A percentile compares a stretch with the other conserved stretches of the same genome.
These are phyloP conservation scores for Falco peregrinus DNA, from an alignment of 2,797 vertebrate species.

Conservation along the genomic window DNA sequence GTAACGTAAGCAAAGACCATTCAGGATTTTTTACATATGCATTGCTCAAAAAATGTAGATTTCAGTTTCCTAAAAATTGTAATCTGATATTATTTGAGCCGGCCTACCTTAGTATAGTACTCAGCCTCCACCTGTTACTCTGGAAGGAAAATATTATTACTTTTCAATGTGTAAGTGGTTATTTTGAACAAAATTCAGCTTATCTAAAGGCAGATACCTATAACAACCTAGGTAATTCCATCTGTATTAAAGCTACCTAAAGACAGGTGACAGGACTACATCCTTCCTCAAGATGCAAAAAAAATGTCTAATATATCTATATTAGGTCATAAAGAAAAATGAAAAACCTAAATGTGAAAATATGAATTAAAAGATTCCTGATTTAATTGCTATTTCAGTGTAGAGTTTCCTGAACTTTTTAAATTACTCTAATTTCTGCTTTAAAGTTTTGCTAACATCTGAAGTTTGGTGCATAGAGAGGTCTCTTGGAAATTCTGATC, in stretches of 20 bases:
- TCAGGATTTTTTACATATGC: accelerated
- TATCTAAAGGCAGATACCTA: not conserved
- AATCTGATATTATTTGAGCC: not conserved
- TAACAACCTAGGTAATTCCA: not conserved
- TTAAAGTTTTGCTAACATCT: not conserved
- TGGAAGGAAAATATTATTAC: not conserved
- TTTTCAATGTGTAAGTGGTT: not conserved
- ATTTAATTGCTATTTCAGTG: not conserved
- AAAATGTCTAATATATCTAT: not conserved
- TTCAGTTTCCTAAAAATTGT: not conserved
- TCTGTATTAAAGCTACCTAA: not conserved
- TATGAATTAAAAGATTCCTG: not conserved
- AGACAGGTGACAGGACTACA: not conserved
- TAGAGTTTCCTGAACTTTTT: not conserved
- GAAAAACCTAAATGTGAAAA: not conserved
- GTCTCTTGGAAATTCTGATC: not conserved
- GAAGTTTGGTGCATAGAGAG: not conserved
- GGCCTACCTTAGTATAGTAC: not conserved
- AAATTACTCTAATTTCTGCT: not conserved
- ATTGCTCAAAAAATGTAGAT: not conserved
- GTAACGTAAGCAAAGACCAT: not conserved
- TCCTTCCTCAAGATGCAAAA: not conserved
- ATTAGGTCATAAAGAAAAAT: not conserved
- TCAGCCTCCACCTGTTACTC: not conserved
- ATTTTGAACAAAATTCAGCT: not conserved